Percentiles rank a stretch among this genome's conserved stretches.
phyloP scores from a whole-genome alignment of 1,140 invertebrate species.

The Euwallacea fornicatus region DNA sequence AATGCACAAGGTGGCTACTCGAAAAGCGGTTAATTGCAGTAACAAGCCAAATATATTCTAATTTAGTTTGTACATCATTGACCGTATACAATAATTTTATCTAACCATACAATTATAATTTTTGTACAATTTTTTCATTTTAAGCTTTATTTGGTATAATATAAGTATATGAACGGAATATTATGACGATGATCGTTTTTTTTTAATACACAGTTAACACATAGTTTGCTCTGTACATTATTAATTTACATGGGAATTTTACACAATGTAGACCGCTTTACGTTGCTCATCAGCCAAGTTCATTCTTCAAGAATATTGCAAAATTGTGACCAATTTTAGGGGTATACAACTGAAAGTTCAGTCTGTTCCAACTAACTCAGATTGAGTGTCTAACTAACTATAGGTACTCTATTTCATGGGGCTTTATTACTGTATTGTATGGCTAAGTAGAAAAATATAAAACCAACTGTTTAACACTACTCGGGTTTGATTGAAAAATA shows the following conservation, averaged over 20 bases:
- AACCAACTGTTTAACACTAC: not conserved
- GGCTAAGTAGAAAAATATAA: slow-evolving; percentile 3
- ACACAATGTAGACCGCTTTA: slow-evolving; percentile 16
- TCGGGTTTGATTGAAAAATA: slow-evolving; percentile 17
- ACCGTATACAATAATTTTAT: slow-evolving; percentile 51
- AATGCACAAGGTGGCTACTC: slow-evolving; percentile 6
- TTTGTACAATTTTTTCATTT: slow-evolving; percentile 40
- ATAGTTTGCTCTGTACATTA: slow-evolving; percentile 5
- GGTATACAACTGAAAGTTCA: not conserved
- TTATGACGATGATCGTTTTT: slow-evolving; percentile 8
- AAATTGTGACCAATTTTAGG: not conserved
- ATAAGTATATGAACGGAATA: slow-evolving; percentile 6
- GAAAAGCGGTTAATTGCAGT: slow-evolving; percentile 12
- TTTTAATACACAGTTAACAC: slow-evolving; percentile 2
- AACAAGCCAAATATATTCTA: slow-evolving; percentile 6
- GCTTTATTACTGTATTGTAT: no score
- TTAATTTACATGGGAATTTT: slow-evolving; percentile 15
- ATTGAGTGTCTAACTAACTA: no score
- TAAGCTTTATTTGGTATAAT: slow-evolving; percentile 12
- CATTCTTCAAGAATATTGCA: not conserved
- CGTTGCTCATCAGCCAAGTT: slow-evolving; percentile 9
- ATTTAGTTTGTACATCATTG: slow-evolving; percentile 50
- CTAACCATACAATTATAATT: slow-evolving; percentile 34
- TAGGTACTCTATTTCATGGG: no score
- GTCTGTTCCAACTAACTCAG: not conserved